These are phyloP conservation scores for Phocoena sinus DNA, from an alignment of 2,113 vertebrate species.

Conservation along the genomic window DNA sequence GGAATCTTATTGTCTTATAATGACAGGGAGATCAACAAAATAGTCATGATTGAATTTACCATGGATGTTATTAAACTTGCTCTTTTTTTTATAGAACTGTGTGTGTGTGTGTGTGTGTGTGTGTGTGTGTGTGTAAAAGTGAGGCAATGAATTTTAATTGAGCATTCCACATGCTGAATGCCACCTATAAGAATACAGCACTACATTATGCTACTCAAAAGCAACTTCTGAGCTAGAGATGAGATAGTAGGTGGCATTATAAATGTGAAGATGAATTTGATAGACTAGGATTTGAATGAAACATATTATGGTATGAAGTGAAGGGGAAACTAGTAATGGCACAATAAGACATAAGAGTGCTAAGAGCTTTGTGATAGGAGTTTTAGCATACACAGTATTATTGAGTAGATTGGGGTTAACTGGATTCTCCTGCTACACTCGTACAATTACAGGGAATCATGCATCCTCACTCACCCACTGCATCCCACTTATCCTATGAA, in stretches of 20 bases:
- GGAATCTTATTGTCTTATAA: neutral
- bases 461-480: neutral
- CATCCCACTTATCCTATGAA: neutral
- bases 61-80: neutral
- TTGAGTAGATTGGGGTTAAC: neutral
- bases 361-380: neutral
- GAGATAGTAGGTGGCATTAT: neutral
- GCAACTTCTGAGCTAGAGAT: neutral
- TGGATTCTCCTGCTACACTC: neutral
- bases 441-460: neutral
- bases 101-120: neutral
- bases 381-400: neutral
- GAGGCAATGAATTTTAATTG: neutral
- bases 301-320: conserved; percentile 26
- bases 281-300: conserved; percentile 1
- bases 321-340: conserved; percentile 26
- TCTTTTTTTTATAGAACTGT: neutral
- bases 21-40: neutral
- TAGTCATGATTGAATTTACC: neutral
- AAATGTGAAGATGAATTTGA: conserved; percentile 30
- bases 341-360: neutral
- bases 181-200: neutral
- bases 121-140: neutral
- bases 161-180: neutral
- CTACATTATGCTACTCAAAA: neutral